Evolutionary conservation across 2,113 vertebrate genomes (phyloP), one percentile per base, ranked within the genome.

Genomic region (Oncorhynchus kisutch): DNA sequence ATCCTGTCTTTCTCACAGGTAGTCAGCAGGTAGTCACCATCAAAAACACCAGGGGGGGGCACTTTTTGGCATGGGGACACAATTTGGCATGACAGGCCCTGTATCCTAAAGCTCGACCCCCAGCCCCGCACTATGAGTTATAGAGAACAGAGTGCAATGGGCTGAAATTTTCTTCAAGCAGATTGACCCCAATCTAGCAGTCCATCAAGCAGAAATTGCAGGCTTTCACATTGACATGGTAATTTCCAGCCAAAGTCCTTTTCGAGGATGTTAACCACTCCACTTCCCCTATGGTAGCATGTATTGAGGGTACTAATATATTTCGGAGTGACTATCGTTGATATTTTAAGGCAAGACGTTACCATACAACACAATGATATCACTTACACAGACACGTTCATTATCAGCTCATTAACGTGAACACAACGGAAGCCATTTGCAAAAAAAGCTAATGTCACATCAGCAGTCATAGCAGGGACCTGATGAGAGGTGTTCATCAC

Each of bases 161-260:
- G 1, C 66, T 34, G 31, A 39, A 1, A 73, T 67, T 68, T 60
- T 59, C 66, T 45, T 65, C 49, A 67, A 72, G 49, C 71, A 68
- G 29, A 67, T 68, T 78, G 29, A 72, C 31, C 34, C 67, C 57
- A 60, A 11, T 54, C 20, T 49, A 31, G 11, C 16, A 71, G 59
- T 70, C 45, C 69, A 54, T 71, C 66, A 29, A 5, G 48, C 11
- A 12, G 29, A 49, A 77, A 71, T 66, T 29, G 49, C 45, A 59
- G 76, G 4, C 71, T 77, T 72, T 59, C 72, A 57, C 76, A 73
- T 60, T 39, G 27, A 57, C 45, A 68, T 60, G 29, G 14, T 76
- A 70, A 69, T 70, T 70, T 29, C 22, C 6, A 34, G 13, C 29
- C 62, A 29, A 39, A 14, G 8, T 71, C 11, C 48, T 18, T 27